A percentile compares a stretch with the other conserved stretches of the same genome.
phyloP scores from a whole-genome alignment of 2,113 vertebrate species.

The Pseudonaja textilis region DNA sequence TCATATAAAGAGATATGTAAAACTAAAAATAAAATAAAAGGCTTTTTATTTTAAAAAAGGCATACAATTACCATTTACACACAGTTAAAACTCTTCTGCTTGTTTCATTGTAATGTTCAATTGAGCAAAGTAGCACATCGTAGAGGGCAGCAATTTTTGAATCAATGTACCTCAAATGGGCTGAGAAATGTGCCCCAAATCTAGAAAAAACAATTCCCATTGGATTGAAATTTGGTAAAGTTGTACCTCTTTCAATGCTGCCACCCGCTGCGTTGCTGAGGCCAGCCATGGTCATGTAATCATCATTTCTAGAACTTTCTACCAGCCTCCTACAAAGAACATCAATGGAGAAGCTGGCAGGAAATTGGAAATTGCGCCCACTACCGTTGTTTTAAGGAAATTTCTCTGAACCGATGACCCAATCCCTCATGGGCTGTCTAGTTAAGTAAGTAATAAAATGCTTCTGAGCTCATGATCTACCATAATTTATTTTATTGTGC shows the following conservation, averaged over 20 bases:
- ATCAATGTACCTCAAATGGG: background rate
- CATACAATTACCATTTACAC: background rate
- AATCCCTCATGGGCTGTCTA: background rate
- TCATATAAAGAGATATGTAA: no score
- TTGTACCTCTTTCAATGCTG: background rate
- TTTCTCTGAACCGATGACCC: background rate
- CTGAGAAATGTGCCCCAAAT: background rate
- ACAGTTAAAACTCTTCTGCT: background rate
- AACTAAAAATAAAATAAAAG: no score
- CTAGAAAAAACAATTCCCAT: background rate
- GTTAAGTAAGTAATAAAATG: background rate
- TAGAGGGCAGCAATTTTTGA: background rate
- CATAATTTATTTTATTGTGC: background rate
- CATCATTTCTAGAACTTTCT: background rate
- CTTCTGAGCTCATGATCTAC: background rate
- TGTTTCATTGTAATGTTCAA: no score
- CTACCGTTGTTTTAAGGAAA: background rate
- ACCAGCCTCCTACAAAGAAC: background rate
- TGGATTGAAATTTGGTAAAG: background rate
- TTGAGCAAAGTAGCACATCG: background rate
- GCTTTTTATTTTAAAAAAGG: no score
- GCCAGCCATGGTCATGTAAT: background rate
- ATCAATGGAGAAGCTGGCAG: background rate
- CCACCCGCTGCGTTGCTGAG: background rate
- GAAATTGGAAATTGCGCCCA: background rate